Base-by-base conservation (phyloP, 1,140 invertebrate genomes). In the Drosophila subpulchrella region DNA sequence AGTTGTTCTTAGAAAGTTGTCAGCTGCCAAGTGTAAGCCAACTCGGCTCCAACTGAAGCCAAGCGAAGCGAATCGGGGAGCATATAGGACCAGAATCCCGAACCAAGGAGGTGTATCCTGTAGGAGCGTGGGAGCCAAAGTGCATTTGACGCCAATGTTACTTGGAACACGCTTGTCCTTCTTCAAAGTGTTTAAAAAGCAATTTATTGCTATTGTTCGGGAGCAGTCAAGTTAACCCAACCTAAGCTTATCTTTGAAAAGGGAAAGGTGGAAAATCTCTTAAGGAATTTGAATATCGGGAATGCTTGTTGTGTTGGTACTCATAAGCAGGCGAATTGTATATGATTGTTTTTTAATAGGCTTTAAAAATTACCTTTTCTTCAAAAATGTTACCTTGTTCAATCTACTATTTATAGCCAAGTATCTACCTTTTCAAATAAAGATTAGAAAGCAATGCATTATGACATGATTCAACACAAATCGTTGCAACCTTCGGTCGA, bases 1-100 rank as follows among this genome's bases (percentile, higher is more conserved):
- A 89, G 84, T 88, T 83, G 83, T 83, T 88, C 84, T 83, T 88
- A 79, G 83, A 88, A 88, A 88, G 75, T 88, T 88, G 83, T 89
- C 83, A 88, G 84, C 78, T 88, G 73, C 54, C 76, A 72, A 70
- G 59, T 67, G 66, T 55, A 65, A 65, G 67, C 66, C 59, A 70
- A 75, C 24, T 62, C 34, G 42, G 51, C 71, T 62, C 46, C 36
- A 58, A 42, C 27, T 48, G 47, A 50, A 68, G 63, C 62, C 60
- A 58, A 83, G 67, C 79, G 66, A 80, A 75, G 75, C 82, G 61
- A 59, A 66, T 76, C 55, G 71, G 58, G 51, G 61, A 76, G 72
- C 63, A 62, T 51, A 51, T 51, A 44, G 38, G 47, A 62, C 55
- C 54, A 61, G 55, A 41, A 66, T 30, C 47, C 50, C 27, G 12